phyloP scores from a whole-genome alignment of 2,797 vertebrate species.

The Gymnopithys bicolor region DNA sequence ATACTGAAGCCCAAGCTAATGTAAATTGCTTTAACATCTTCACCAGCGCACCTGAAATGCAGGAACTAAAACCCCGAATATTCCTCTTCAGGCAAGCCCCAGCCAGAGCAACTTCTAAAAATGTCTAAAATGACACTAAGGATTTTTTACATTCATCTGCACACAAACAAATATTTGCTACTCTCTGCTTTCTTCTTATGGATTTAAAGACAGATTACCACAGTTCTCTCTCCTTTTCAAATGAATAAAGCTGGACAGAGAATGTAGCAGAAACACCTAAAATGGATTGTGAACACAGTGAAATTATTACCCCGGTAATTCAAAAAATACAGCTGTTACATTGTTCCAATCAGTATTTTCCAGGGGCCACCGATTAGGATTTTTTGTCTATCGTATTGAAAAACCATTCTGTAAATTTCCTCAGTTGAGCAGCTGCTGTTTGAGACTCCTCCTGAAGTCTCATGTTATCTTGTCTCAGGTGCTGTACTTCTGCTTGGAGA shows the following conservation, averaged over 20 bases:
- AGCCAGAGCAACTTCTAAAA: constrained; percentile 60
- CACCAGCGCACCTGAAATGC: constrained; percentile 61
- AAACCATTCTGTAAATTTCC: constrained; percentile 98
- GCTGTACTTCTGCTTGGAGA: constrained; percentile 93
- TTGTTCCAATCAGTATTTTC: not conserved
- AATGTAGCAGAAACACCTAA: constrained; percentile 64
- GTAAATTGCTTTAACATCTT: constrained; percentile 70
- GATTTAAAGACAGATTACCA: constrained; percentile 5
- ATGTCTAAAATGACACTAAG: constrained; percentile 78
- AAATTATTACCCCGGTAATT: constrained; percentile 68
- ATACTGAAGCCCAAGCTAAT: constrained; percentile 73
- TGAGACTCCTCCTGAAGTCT: constrained; percentile 96
- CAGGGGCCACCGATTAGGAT: constrained; percentile 63
- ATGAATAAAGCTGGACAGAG: constrained; percentile 51
- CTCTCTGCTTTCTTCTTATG: constrained; percentile 78
- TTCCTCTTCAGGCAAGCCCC: constrained; percentile 67
- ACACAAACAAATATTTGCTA: constrained; percentile 69
- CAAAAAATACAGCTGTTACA: constrained; percentile 26
- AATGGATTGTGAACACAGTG: constrained; percentile 71
- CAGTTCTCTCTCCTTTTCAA: constrained; percentile 51
- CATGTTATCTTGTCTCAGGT: constrained; percentile 96
- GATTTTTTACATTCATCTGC: constrained; percentile 86
- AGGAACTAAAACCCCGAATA: constrained; percentile 46
- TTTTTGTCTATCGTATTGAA: constrained; percentile 95
- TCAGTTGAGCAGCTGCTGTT: constrained; percentile 92